Base-by-base conservation (phyloP, 2,888 invertebrate species). In the Andrena marginata region DNA sequence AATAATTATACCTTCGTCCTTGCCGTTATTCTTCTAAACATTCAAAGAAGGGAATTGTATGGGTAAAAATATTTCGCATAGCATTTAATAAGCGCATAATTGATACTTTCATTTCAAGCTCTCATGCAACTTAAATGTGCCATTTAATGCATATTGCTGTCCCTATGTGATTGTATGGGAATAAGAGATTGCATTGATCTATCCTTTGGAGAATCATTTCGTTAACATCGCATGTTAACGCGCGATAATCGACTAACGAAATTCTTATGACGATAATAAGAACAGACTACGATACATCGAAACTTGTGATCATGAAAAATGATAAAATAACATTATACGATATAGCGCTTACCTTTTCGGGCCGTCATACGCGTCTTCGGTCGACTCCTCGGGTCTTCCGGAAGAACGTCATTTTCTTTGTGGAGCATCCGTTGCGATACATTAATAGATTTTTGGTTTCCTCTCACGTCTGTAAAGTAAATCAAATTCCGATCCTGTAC, bases 261-360 rank as follows among this genome's bases (percentile, higher is more conserved):
- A 42, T n/a, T 20, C 23, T 42, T n/a, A 26, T 26, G 60, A 26
- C 13, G 13, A 42, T 13, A 42, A 42, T 42, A 42, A 42, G 0
- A 20, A 8, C 20, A 51, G 1, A 8, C 20, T 51, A 51, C 51
- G 1, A 20, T 51, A 13, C 42, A 42, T 0, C 0, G 13, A 35
- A 68, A 33, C 31, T 23, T 16, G 60, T n/a, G 16, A 59, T 4
- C 8, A 5, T 29, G 8, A 33, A 64, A 29, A 13, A 5, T 16
- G 10, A 42, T 29, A 1, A 16, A 48, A 56, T 1, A 64, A 26
- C 42, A 42, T 42, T 16, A 5, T 1, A 35, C n/a, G 1, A 2
- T 56, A 16, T 35, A 49, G 6, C 23, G 68, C 82, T 82, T 63
- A 82, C 82, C 67, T 69, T 68, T 82, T 10, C 62, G 63, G 3